phyloP scores from a whole-genome alignment of 2,888 invertebrate species.

The Cetonia aurata region DNA sequence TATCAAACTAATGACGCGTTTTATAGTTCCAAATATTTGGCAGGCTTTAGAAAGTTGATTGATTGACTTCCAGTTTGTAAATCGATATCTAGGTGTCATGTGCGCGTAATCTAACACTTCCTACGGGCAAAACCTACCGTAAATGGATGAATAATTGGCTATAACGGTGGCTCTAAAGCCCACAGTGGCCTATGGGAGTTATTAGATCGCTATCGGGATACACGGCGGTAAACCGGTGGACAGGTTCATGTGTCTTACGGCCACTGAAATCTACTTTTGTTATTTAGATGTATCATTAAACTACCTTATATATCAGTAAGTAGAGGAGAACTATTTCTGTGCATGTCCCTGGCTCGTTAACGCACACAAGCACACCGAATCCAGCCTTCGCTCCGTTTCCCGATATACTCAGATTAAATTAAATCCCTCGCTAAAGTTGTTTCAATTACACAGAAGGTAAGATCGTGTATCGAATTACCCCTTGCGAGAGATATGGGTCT shows the following conservation, averaged over 20 bases:
- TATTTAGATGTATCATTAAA: conserved; percentile 44
- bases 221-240: conserved; percentile 41
- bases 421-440: conserved; percentile 43
- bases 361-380: conserved; percentile 33
- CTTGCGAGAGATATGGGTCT: conserved; percentile 24
- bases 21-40: conserved; percentile 50
- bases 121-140: conserved; percentile 55
- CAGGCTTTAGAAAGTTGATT: conserved; percentile 54
- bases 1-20: conserved; percentile 34
- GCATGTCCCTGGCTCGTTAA: conserved; percentile 46
- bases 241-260: conserved; percentile 48
- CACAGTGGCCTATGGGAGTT: conserved; percentile 51
- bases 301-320: conserved; percentile 43
- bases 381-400: conserved; percentile 23
- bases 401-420: conserved; percentile 36
- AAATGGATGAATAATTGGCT: conserved; percentile 55
- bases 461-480: conserved; percentile 31
- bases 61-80: conserved; percentile 53
- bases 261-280: conserved; percentile 43
- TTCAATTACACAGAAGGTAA: conserved; percentile 37
- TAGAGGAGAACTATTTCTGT: conserved; percentile 41
- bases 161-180: conserved; percentile 54
- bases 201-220: conserved; percentile 53
- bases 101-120: conserved; percentile 55
- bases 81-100: conserved; percentile 54